Conservation (phyloP, 2,888 invertebrate species). For the Perizoma flavofasciatum region DNA sequence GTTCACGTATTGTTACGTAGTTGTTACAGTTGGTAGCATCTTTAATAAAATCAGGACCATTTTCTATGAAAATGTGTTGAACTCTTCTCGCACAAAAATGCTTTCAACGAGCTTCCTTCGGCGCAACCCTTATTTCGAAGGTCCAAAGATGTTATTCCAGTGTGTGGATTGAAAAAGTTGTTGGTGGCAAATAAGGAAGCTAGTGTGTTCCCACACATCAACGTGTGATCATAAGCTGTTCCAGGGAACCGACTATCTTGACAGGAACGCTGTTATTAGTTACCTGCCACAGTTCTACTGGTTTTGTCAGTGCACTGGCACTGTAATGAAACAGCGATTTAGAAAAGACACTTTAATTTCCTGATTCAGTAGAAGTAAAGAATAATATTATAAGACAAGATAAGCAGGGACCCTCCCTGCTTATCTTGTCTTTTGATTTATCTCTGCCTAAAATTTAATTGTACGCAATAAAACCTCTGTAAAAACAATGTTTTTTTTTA, state of each 20-base stretch:
- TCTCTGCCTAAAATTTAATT: too few relatives aligned
- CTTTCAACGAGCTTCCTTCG: conserved; percentile 19
- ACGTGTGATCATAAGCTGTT: conserved; percentile 71
- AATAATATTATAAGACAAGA: too few relatives aligned
- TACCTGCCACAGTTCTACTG: conserved; percentile 22
- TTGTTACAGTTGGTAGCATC: too few relatives aligned
- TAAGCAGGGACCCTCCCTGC: too few relatives aligned
- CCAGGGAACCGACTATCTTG: conserved; percentile 56
- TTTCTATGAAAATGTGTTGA: too few relatives aligned
- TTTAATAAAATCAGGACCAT: too few relatives aligned
- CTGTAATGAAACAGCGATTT: conserved; percentile 30
- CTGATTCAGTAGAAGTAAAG: too few relatives aligned
- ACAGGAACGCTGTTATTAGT: conserved; percentile 65
- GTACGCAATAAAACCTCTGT: too few relatives aligned
- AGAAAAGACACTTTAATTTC: background rate
- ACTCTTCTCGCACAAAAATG: background rate
- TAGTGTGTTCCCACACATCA: conserved; percentile 67
- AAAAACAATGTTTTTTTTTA: too few relatives aligned
- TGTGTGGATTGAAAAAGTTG: conserved; percentile 4
- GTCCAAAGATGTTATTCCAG: conserved; percentile 10
- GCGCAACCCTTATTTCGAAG: conserved; percentile 16
- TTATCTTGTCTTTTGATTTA: too few relatives aligned
- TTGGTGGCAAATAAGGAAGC: conserved; percentile 58
- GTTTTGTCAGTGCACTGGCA: conserved; percentile 20
- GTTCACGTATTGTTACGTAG: too few relatives aligned